Conservation (phyloP, 2,888 invertebrate species). For the Cryptocheilus praepositus region DNA sequence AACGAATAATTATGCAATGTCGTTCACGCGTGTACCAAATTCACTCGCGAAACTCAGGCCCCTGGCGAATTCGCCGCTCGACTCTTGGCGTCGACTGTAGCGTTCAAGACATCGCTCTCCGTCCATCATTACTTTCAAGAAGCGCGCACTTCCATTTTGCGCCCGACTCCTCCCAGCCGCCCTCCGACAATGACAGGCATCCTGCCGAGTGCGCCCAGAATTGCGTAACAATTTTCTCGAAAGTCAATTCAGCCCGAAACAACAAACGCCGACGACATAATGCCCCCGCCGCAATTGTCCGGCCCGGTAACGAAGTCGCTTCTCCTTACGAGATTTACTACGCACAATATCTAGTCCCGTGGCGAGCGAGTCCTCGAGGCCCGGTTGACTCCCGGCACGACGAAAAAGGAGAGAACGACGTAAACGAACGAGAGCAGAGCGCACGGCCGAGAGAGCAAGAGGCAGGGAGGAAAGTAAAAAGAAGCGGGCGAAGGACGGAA, state of each 20-base stretch:
- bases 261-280: background rate
- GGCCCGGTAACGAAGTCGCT: conserved; percentile 30
- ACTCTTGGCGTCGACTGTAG: no score
- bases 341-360: conserved; percentile 27
- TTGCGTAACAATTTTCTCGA: background rate
- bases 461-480: conserved; percentile 7
- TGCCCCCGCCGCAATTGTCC: conserved; percentile 38
- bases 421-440: background rate
- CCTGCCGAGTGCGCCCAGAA: no score
- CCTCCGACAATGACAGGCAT: no score
- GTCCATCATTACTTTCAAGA: no score
- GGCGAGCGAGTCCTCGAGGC: conserved; percentile 12
- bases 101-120: no score
- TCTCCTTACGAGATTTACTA: conserved; percentile 34
- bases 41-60: no score
- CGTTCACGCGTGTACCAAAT: no score
- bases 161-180: no score
- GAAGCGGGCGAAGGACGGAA: no score
- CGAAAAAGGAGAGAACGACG: background rate
- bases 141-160: no score
- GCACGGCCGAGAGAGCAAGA: background rate
- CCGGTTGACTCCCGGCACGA: conserved; percentile 1
- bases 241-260: background rate
- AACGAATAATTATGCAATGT: no score
- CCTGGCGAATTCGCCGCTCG: no score